Conservation (phyloP, 2,888 invertebrate genomes). For the Prostheceraeus crozeri region DNA sequence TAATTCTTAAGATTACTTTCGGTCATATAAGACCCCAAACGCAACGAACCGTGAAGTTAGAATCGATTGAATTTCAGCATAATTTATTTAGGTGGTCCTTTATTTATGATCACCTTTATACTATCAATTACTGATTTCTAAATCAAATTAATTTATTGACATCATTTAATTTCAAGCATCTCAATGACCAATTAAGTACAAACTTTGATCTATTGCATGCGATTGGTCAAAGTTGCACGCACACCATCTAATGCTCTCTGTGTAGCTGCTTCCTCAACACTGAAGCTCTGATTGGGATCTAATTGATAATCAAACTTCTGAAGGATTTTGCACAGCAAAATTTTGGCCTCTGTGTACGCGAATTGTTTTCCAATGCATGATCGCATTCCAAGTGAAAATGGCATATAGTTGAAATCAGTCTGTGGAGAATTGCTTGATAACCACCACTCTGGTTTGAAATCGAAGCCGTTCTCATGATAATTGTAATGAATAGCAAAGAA, state of each 20-base stretch:
- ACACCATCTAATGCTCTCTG: conserved; percentile 28
- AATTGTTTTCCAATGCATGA: conserved; percentile 31
- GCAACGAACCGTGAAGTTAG: too few relatives aligned
- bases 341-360: conserved; percentile 37
- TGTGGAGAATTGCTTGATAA: background rate
- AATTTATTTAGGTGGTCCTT: too few relatives aligned
- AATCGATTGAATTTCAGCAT: too few relatives aligned
- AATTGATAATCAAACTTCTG: conserved; percentile 35
- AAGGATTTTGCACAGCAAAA: conserved; percentile 36
- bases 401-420: background rate
- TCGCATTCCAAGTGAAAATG: conserved; percentile 28
- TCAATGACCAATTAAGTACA: too few relatives aligned
- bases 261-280: conserved; percentile 34
- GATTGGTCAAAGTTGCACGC: too few relatives aligned
- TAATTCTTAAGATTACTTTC: too few relatives aligned
- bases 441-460: conserved; percentile 17
- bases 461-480: background rate
- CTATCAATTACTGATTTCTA: too few relatives aligned
- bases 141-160: too few relatives aligned
- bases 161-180: too few relatives aligned
- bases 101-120: too few relatives aligned
- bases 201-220: too few relatives aligned
- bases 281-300: conserved; percentile 33
- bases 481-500: conserved; percentile 22
- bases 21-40: too few relatives aligned